Conservation (phyloP, 2,888 invertebrate species). For the Syrphus vitripennis region DNA sequence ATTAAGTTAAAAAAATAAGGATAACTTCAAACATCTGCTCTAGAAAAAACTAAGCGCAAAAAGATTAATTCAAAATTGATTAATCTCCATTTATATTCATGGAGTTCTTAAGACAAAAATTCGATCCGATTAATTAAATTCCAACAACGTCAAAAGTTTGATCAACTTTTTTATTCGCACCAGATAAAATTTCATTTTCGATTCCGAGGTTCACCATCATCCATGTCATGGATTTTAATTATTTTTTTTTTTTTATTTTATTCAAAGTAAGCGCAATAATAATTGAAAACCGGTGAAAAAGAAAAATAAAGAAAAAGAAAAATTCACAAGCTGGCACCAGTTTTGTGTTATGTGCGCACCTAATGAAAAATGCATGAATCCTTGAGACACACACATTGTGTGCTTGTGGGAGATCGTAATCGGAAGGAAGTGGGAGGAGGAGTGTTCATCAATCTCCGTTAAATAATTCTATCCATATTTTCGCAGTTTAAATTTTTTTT, state of each 20-base stretch:
- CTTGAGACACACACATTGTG: conserved; percentile 16
- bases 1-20: neutral
- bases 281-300: neutral
- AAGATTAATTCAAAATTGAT: conserved; percentile 26
- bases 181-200: neutral
- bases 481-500: neutral
- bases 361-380: conserved; percentile 52
- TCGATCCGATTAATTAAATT: conserved; percentile 29
- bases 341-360: neutral
- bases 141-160: conserved; percentile 24
- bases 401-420: neutral
- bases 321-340: conserved; percentile 8
- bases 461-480: conserved; percentile 30
- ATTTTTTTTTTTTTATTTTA: conserved; percentile 36
- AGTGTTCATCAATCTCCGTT: conserved; percentile 52
- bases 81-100: conserved; percentile 30
- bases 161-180: conserved; percentile 8
- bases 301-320: neutral
- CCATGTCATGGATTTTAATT: conserved; percentile 45
- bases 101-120: neutral
- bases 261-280: conserved; percentile 24
- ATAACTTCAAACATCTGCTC: neutral
- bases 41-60: neutral
- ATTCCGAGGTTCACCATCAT: neutral
- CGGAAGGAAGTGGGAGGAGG: neutral